Conservation (phyloP, 1,140 invertebrate species). For the Bursaphelenchus mucronatus region DNA sequence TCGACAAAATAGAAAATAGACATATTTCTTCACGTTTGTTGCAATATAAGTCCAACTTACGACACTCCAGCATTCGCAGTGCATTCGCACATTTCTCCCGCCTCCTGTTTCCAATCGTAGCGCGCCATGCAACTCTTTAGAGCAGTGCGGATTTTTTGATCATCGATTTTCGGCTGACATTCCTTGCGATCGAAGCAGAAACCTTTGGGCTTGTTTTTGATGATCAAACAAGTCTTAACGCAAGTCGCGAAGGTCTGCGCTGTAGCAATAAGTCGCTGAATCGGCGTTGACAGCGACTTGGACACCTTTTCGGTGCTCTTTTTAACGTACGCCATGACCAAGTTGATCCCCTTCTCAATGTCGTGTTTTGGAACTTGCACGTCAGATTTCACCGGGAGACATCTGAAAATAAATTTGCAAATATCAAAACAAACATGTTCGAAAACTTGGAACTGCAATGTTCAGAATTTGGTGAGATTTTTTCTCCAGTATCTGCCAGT, state of each 20-base stretch:
- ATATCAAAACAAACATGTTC: neutral
- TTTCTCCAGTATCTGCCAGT: no score
- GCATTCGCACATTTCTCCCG: conserved; percentile 21
- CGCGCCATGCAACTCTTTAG: neutral
- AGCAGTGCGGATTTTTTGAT: neutral
- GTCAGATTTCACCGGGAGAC: neutral
- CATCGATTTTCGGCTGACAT: conserved; percentile 9
- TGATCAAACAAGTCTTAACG: conserved; percentile 25
- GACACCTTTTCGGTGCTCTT: neutral
- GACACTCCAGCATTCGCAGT: conserved; percentile 1
- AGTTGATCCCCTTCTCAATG: neutral
- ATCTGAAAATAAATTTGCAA: neutral
- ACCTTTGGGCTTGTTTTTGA: conserved; percentile 20
- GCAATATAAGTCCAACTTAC: neutral
- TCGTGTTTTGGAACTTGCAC: conserved; percentile 1
- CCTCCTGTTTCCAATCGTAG: conserved; percentile 11
- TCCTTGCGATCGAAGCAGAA: conserved; percentile 27
- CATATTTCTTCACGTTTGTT: neutral
- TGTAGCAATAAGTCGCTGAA: conserved; percentile 9
- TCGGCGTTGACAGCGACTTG: neutral
- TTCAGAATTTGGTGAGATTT: no score
- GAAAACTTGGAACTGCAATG: no score
- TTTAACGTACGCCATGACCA: neutral
- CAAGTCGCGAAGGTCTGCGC: conserved; percentile 18
- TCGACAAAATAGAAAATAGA: no score